A percentile compares a stretch with the other conserved stretches of the same genome.
These are phyloP conservation scores for Aurelia aurita DNA, from an alignment of 30 jellyfish, hydroid and myxozoan species.

Conservation along the genomic window DNA sequence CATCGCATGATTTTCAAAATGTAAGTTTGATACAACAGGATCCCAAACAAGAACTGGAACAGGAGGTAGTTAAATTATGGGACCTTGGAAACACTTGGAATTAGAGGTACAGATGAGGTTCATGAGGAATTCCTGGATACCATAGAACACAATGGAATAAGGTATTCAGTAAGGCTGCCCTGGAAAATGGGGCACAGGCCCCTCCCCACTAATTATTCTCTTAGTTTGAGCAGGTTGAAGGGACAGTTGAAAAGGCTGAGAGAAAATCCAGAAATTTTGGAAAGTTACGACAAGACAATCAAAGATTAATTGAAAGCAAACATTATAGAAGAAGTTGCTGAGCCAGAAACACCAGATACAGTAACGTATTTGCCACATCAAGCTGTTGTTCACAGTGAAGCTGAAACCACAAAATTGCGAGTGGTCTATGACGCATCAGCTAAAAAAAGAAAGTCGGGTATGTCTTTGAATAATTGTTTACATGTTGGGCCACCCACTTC, in stretches of 20 bases:
- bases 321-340: slow-evolving; percentile 24
- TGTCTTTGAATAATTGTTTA: slow-evolving; percentile 32
- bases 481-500: slow-evolving; percentile 42
- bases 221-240: slow-evolving; percentile 24
- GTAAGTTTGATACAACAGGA: not conserved
- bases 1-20: not conserved
- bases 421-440: slow-evolving; percentile 8
- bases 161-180: not conserved
- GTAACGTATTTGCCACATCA: slow-evolving; percentile 46
- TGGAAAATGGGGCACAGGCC: too few species aligned
- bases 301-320: slow-evolving; percentile 9
- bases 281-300: slow-evolving; percentile 3
- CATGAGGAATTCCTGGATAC: slow-evolving; percentile 4
- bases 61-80: too few species aligned
- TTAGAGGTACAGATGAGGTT: not conserved
- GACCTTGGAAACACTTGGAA: too few species aligned
- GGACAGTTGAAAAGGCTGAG: slow-evolving; percentile 7
- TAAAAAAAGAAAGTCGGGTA: slow-evolving; percentile 8
- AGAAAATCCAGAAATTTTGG: slow-evolving; percentile 7
- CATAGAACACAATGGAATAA: slow-evolving; percentile 9
- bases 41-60: too few species aligned
- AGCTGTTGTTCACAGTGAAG: slow-evolving; percentile 39
- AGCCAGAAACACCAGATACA: slow-evolving; percentile 15
- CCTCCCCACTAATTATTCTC: slow-evolving; percentile 18
- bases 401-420: slow-evolving; percentile 55